phyloP scores from a whole-genome alignment of 53 echinoderm and acorn worm species.

The Echinometra lucunter region DNA sequence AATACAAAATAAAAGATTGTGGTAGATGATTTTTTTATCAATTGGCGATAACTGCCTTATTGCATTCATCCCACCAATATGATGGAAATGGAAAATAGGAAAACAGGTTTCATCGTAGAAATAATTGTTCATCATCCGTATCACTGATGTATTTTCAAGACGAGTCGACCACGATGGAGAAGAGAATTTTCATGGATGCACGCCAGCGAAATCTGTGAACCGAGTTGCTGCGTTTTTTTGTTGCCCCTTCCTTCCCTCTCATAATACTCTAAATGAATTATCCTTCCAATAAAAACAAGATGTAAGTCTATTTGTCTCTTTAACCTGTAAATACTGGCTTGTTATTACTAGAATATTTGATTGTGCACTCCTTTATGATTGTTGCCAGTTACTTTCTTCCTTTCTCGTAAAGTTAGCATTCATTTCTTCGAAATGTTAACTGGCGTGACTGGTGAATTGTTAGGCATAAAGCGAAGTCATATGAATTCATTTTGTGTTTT shows the following conservation, averaged over 20 bases:
- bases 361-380: not conserved
- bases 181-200: not conserved
- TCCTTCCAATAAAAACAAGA: not conserved
- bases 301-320: not conserved
- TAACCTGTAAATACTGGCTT: not conserved
- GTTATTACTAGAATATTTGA: not conserved
- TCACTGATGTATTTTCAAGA: constrained; percentile 51
- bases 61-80: not conserved
- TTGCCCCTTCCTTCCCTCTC: not conserved
- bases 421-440: not conserved
- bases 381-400: not conserved
- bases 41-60: not conserved
- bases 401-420: not conserved
- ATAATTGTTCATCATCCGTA: constrained; percentile 48
- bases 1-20: too few species aligned
- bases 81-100: constrained; percentile 13
- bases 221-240: not conserved
- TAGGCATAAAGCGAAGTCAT: too few species aligned
- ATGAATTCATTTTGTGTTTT: too few species aligned
- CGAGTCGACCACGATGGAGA: too few species aligned
- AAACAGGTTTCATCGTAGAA: constrained; percentile 60
- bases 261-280: too few species aligned
- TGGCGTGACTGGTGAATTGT: too few species aligned
- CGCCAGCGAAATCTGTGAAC: not conserved
- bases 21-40: not conserved